phyloP scores from a whole-genome alignment of 2,113 vertebrate genomes.

The Catagonus wagneri region DNA sequence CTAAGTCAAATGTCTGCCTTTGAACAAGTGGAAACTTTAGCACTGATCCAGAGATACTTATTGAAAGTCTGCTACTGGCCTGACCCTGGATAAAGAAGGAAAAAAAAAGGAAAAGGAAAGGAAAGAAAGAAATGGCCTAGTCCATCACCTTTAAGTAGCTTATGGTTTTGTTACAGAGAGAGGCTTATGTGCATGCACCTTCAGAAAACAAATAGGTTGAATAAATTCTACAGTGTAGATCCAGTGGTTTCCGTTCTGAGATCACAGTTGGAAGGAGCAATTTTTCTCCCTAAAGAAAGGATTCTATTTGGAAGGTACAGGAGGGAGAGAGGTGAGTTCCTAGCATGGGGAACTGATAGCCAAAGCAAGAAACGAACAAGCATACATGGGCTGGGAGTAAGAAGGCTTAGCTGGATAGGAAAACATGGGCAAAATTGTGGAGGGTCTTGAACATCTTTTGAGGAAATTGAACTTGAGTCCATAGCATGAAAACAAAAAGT shows the following conservation, averaged over 20 bases:
- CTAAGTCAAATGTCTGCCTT: slow-evolving; percentile 50
- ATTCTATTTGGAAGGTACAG: slow-evolving; percentile 15
- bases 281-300: neutral
- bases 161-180: neutral
- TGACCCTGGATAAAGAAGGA: slow-evolving; percentile 18
- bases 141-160: too few relatives aligned
- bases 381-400: neutral
- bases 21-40: slow-evolving; percentile 55
- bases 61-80: slow-evolving; percentile 35
- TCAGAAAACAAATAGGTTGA: neutral
- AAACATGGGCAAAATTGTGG: too few relatives aligned
- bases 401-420: neutral
- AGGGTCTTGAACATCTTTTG: slow-evolving; percentile 14
- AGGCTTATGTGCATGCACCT: neutral
- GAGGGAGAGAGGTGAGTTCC: neutral
- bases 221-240: neutral
- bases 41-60: slow-evolving; percentile 40
- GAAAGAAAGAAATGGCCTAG: neutral
- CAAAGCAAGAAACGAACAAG: neutral
- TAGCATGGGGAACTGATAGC: neutral
- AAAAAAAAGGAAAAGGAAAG: neutral
- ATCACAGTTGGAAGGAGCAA: neutral
- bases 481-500: neutral
- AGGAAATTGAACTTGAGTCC: neutral
- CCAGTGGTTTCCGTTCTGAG: neutral